phyloP scores from a whole-genome alignment of 2,888 invertebrate species.

The Apotomis capreana region DNA sequence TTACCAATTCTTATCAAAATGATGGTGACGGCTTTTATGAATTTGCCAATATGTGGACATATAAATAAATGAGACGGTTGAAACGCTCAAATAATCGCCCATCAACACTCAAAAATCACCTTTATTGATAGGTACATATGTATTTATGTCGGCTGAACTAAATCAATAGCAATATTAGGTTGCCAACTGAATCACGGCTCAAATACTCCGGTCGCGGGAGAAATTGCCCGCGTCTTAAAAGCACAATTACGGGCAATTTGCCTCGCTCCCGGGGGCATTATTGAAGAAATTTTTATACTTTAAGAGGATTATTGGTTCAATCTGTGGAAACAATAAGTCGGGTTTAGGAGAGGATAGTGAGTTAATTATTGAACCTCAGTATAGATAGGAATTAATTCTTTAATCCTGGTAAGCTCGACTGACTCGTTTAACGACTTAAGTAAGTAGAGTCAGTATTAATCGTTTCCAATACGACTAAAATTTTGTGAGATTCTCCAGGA shows the following conservation, averaged over 20 bases:
- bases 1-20: too few relatives aligned
- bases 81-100: too few relatives aligned
- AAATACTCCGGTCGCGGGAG: slow-evolving; percentile 65
- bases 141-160: not conserved
- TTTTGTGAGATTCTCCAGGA: too few relatives aligned
- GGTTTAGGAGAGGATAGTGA: slow-evolving; percentile 17
- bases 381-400: not conserved
- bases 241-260: slow-evolving; percentile 80
- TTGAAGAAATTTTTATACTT: slow-evolving; percentile 58
- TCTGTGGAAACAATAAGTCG: slow-evolving; percentile 41
- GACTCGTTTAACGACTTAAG: too few relatives aligned
- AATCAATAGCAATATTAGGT: slow-evolving; percentile 19
- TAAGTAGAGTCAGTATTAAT: too few relatives aligned
- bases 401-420: not conserved
- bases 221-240: slow-evolving; percentile 72
- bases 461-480: too few relatives aligned
- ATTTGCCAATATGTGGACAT: too few relatives aligned
- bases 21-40: too few relatives aligned
- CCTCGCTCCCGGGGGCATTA: slow-evolving; percentile 70
- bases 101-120: too few relatives aligned
- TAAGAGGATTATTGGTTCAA: slow-evolving; percentile 53
- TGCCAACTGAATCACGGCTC: slow-evolving; percentile 37
- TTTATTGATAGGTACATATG: too few relatives aligned
- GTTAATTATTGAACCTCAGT: slow-evolving; percentile 15
- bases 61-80: too few relatives aligned